Evolutionary conservation across 2,888 invertebrate genomes (phyloP).

Genomic region (Deilephila elpenor): DNA sequence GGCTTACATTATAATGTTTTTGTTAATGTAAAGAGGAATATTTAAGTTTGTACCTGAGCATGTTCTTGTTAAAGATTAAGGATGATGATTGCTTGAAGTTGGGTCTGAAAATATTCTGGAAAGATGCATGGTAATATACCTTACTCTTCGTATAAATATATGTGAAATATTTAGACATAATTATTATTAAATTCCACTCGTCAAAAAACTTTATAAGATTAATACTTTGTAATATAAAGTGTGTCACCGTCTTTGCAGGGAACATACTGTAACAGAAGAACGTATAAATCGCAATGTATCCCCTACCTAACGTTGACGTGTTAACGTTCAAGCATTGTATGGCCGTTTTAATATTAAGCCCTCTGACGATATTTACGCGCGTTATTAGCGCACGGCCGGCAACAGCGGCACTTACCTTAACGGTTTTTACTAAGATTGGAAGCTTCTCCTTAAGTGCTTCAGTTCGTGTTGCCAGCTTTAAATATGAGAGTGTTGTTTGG

Average conservation of each 20-base stretch:
- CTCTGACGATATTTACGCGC: conserved; percentile 64
- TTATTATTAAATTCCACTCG: neutral
- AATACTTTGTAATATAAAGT: neutral
- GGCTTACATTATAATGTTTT: conserved; percentile 60
- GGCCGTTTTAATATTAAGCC: conserved; percentile 71
- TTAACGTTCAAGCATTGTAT: conserved; percentile 54
- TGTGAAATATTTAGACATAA: too few relatives aligned
- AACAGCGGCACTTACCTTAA: conserved; percentile 65
- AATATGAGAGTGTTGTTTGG: conserved; percentile 40
- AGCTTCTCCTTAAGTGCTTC: conserved; percentile 46
- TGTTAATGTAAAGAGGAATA: conserved; percentile 41
- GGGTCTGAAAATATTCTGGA: neutral
- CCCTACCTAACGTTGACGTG: conserved; percentile 43
- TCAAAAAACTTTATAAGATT: neutral
- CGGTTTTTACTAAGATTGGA: conserved; percentile 66
- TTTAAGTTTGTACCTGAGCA: conserved; percentile 29
- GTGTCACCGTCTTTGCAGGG: neutral
- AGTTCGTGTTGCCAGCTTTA: conserved; percentile 28
- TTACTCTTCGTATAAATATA: too few relatives aligned
- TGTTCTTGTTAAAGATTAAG: conserved; percentile 12
- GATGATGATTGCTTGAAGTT: neutral
- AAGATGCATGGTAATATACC: neutral
- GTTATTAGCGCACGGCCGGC: conserved; percentile 59
- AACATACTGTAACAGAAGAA: neutral
- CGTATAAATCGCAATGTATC: conserved; percentile 34